Conservation (phyloP, 2,888 invertebrate genomes). For the Meganola albula region DNA sequence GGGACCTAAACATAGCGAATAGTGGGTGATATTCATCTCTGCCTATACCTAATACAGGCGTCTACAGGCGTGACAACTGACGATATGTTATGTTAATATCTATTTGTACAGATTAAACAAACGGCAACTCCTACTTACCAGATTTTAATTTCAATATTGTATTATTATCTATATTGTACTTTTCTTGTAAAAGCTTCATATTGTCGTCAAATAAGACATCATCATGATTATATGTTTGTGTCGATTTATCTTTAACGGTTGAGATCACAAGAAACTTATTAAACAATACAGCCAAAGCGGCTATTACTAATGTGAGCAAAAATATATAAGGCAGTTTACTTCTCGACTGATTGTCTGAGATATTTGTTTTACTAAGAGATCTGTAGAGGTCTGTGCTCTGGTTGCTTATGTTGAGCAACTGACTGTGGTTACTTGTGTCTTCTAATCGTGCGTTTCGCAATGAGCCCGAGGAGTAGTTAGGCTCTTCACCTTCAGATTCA, state of each 20-base stretch:
- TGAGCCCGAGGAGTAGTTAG: constrained; percentile 13
- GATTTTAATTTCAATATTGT: constrained; percentile 52
- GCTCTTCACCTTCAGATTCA: constrained; percentile 27
- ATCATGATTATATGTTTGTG: constrained; percentile 35
- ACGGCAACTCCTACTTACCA: no score
- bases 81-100: no score
- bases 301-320: constrained; percentile 13
- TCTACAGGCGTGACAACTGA: no score
- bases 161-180: constrained; percentile 50
- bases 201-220: constrained; percentile 47
- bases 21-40: no score
- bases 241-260: constrained; percentile 13
- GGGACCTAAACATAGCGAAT: no score
- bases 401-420: constrained; percentile 10
- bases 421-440: constrained; percentile 8
- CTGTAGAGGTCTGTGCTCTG: constrained; percentile 7
- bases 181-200: constrained; percentile 43
- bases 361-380: constrained; percentile 3
- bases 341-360: not conserved
- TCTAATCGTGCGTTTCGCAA: constrained; percentile 13
- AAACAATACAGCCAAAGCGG: constrained; percentile 12
- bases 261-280: not conserved
- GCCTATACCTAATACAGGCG: no score
- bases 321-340: constrained; percentile 2
- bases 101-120: no score